phyloP scores from a whole-genome alignment of 1,140 invertebrate species.

The Drosophila kepulauana region DNA sequence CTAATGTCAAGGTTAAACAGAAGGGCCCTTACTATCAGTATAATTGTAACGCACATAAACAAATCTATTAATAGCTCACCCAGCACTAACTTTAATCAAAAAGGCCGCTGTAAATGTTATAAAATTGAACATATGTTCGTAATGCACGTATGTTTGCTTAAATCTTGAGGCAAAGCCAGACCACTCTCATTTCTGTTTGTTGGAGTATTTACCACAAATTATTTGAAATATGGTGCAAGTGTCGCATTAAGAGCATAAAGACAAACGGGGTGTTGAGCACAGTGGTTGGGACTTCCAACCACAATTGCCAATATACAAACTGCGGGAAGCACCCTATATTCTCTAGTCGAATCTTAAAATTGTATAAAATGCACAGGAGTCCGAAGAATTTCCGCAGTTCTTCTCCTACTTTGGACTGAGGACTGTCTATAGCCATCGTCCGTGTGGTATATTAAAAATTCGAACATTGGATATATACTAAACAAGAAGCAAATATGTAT shows the following conservation, averaged over 20 bases:
- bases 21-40: background rate
- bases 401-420: conserved; percentile 21
- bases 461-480: background rate
- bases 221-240: conserved; percentile 77
- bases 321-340: conserved; percentile 21
- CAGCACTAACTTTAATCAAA: conserved; percentile 29
- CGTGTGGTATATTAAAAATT: conserved; percentile 1
- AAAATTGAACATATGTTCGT: conserved; percentile 69
- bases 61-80: conserved; percentile 23
- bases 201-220: conserved; percentile 77
- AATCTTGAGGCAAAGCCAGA: conserved; percentile 56
- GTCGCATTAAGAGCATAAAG: conserved; percentile 70
- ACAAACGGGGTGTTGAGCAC: conserved; percentile 37
- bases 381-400: conserved; percentile 18
- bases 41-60: conserved; percentile 2
- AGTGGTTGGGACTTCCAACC: background rate
- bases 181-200: conserved; percentile 66
- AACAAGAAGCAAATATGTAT: conserved; percentile 22
- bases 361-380: conserved; percentile 34
- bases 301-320: background rate
- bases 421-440: conserved; percentile 20
- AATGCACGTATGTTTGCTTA: conserved; percentile 69
- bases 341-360: conserved; percentile 2
- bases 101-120: conserved; percentile 63
- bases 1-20: background rate